These are phyloP conservation scores for Hystrix cristata DNA, from an alignment of 2,113 vertebrate genomes.

Conservation along the genomic window DNA sequence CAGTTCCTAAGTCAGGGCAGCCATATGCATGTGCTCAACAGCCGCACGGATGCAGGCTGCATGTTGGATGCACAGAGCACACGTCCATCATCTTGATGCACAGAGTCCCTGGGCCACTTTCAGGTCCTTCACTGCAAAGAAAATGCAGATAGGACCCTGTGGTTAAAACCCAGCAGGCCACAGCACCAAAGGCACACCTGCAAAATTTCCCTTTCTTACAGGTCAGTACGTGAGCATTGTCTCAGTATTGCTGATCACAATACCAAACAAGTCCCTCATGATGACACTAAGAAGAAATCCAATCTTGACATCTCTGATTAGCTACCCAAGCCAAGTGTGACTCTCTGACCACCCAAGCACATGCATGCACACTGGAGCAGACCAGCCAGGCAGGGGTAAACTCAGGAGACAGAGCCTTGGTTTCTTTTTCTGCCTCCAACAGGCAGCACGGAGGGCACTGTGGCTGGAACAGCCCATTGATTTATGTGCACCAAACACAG, in stretches of 20 bases:
- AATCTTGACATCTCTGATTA: background rate
- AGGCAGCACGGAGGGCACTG: background rate
- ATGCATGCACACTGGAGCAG: background rate
- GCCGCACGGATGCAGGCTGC: background rate
- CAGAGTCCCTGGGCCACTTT: background rate
- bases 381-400: background rate
- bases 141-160: background rate
- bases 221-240: background rate
- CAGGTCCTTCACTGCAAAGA: background rate
- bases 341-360: too few species aligned
- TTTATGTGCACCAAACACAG: background rate
- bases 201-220: background rate
- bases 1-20: background rate
- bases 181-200: background rate
- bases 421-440: background rate
- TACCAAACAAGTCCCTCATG: background rate
- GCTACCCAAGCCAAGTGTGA: background rate
- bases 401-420: background rate
- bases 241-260: background rate
- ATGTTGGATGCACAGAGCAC: fast-evolving
- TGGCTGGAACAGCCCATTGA: background rate
- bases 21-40: background rate
- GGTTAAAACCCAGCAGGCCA: background rate
- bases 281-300: background rate
- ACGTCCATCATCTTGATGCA: fast-evolving